Percentiles rank a stretch among this genome's conserved stretches.
phyloP scores from a whole-genome alignment of 2,888 invertebrate species.

The Synergus japonicus region DNA sequence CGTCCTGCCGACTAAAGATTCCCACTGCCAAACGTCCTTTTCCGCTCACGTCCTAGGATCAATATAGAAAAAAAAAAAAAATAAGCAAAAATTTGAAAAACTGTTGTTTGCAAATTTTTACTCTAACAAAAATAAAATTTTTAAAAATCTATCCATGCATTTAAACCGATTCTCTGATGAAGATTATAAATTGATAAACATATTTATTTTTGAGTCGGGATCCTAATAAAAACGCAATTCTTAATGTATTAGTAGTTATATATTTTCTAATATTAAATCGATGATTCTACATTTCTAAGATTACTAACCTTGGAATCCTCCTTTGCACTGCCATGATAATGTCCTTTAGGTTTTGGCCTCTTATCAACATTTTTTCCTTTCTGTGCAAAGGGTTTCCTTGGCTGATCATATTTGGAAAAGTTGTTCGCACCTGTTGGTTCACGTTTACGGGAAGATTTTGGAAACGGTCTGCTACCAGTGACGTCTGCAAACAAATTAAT shows the following conservation, averaged over 20 bases:
- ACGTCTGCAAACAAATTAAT: conserved; percentile 65
- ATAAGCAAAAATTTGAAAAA: too few species aligned
- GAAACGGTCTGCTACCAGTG: conserved; percentile 68
- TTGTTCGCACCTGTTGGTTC: conserved; percentile 80
- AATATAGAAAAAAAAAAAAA: too few species aligned
- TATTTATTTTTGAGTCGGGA: neutral
- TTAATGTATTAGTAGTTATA: neutral
- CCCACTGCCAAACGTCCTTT: too few species aligned
- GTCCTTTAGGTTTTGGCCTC: conserved; percentile 85
- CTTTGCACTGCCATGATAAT: conserved; percentile 82
- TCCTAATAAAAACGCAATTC: neutral
- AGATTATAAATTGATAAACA: neutral
- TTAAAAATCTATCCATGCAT: too few species aligned
- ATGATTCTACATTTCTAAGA: conserved; percentile 1
- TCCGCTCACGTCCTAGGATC: too few species aligned
- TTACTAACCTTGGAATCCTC: conserved; percentile 82
- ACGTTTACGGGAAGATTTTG: conserved; percentile 81
- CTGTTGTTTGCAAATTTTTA: too few species aligned
- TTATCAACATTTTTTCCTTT: conserved; percentile 85
- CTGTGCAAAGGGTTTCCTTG: conserved; percentile 84
- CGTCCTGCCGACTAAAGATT: too few species aligned
- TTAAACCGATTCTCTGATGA: neutral
- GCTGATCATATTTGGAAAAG: conserved; percentile 82
- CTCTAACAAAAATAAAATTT: too few species aligned
- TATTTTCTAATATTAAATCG: conserved; percentile 25